Base-by-base conservation (phyloP, 2,797 vertebrate genomes). In the Coilia nasus region DNA sequence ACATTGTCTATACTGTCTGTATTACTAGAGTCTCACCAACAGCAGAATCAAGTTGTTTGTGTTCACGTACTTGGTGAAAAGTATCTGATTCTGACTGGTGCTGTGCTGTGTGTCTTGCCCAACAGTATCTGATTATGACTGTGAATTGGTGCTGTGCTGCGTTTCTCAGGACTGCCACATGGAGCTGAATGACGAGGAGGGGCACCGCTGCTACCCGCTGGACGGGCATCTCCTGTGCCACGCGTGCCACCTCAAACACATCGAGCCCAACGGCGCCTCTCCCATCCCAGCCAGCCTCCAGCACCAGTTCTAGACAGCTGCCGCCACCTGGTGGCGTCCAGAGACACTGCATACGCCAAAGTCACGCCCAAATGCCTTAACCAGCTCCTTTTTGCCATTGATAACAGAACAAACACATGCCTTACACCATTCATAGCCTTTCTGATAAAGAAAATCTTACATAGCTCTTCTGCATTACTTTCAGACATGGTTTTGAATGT, bases 111-210 rank as follows among this genome's bases (percentile, higher is more conserved):
- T 2, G 2, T 41, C 35, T 41, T 54, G 7, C 1, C 9, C 50
- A 54, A 9, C 7, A 54, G 50, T 54, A 14, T 54, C 14, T 54
- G 50, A 54, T 54, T 54, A 1, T 54, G 50, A 54, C 50, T 9
- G 1, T 54, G 46, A 54, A 54, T 54, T 54, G 7, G 7, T 17
- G 2, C 4, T 31, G 10, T 17, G 12, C 64, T 71, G 64, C 15
- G 35, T 41, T 2, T 78, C 82, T 28, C 91, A 99, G 98, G 97
- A 98, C 91, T 99, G 98, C 86, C 94, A 97, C 57, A 96, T 97
- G 96, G 97, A 99, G 90, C 95, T 99, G 87, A 99, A 97, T 0
- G 98, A 99, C 0, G 98, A 99, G 87, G 98, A 99, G 0, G 98
- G 97, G 0, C 97, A 97, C 90, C 98, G 97, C 91, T 99, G 98